A percentile compares a stretch with the other conserved stretches of the same genome.
Conservation (phyloP, 1,140 invertebrate genomes). For the Himalopsyche phryganea region DNA sequence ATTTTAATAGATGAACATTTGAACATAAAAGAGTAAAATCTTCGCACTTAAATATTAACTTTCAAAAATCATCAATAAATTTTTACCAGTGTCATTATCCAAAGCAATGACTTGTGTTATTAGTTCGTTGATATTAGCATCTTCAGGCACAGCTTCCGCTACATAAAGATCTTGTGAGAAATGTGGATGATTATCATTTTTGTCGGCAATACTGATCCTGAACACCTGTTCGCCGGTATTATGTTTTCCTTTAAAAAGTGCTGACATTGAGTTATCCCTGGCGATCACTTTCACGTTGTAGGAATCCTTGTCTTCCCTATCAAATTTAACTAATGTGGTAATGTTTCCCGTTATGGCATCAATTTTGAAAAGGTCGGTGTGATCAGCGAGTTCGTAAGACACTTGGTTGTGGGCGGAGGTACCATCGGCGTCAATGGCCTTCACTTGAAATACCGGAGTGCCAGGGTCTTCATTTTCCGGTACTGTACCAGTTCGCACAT, state of each 20-base stretch:
- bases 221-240: constrained; percentile 75
- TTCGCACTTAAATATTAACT: too few relatives aligned
- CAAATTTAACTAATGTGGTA: constrained; percentile 71
- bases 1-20: too few relatives aligned
- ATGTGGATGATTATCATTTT: constrained; percentile 83
- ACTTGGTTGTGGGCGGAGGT: constrained; percentile 75
- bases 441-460: constrained; percentile 79
- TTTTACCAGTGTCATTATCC: constrained; percentile 68
- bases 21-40: too few relatives aligned
- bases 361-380: constrained; percentile 70
- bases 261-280: constrained; percentile 79
- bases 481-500: constrained; percentile 73
- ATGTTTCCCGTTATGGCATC: constrained; percentile 81
- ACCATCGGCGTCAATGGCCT: constrained; percentile 82
- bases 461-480: constrained; percentile 78
- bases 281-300: constrained; percentile 84
- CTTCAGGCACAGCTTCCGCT: constrained; percentile 75
- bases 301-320: constrained; percentile 73
- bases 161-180: constrained; percentile 73
- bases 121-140: constrained; percentile 72
- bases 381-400: constrained; percentile 68
- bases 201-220: constrained; percentile 84
- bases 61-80: constrained; percentile 33
- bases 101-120: constrained; percentile 79
- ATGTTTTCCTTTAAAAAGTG: constrained; percentile 63